Evolutionary conservation across 2,797 vertebrate genomes (phyloP).

Genomic region (Anguilla pacifica): DNA sequence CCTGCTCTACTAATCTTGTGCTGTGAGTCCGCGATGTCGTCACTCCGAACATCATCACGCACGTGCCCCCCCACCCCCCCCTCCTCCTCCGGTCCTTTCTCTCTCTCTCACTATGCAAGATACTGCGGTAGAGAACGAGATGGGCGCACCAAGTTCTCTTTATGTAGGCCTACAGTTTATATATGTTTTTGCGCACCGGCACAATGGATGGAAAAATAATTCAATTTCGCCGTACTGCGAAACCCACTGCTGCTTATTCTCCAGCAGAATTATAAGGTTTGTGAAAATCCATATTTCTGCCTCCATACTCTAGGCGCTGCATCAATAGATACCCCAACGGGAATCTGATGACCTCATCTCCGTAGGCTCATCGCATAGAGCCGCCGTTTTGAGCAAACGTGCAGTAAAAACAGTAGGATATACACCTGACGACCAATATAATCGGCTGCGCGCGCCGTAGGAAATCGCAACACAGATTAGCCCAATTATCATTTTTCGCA

Average conservation of each 20-base stretch:
- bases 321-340: background rate
- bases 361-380: background rate
- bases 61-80: constrained; percentile 32
- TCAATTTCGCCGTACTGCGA: background rate
- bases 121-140: constrained; percentile 10
- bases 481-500: background rate
- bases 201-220: background rate
- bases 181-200: background rate
- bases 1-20: constrained; percentile 50
- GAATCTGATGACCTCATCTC: background rate
- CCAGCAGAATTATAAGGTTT: background rate
- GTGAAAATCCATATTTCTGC: background rate
- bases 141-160: background rate
- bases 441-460: background rate
- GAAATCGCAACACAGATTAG: background rate
- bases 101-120: constrained; percentile 15
- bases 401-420: background rate
- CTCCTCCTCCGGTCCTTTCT: background rate
- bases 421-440: background rate
- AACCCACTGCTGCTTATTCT: background rate
- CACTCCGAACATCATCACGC: constrained; percentile 64
- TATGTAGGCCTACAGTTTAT: constrained; percentile 9
- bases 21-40: constrained; percentile 60
- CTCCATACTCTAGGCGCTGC: background rate
- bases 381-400: background rate